Evolutionary conservation across 2,113 vertebrate species (phyloP), one percentile per base, ranked within the genome.

Genomic region (Chaetorhynchus papuensis): DNA sequence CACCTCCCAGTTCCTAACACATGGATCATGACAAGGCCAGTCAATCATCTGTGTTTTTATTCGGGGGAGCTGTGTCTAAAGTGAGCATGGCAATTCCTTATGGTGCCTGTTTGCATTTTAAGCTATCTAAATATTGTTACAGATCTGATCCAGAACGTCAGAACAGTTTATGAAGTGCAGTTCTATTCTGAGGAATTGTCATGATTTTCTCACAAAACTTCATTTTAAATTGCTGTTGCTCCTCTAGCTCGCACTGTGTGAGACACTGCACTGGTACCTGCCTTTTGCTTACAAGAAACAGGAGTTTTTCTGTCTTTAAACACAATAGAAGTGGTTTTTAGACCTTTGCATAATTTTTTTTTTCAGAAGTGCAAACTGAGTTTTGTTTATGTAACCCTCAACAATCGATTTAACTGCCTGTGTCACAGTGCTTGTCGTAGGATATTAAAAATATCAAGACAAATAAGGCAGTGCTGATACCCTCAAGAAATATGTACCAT

Each of bases 71-170:
- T 45, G 33, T 17, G 35, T n/a, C 66, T 83, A 1, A 83, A 86
- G 28, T 27, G 86, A 95, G 27, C 39, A 2, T 35, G 56, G 76
- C 87, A 68, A 81, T 83, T 68, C 49, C 44, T 87, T 68, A 14
- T 45, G 61, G 20, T 63, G 41, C 26, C 54, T 75, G 37, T 74
- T 69, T 80, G 66, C 60, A 56, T 86, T 90, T 77, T 41, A 26
- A 59, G 16, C 21, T 22, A 74, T 74, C 63, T 52, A 94, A 96
- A 94, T 95, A 88, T 80, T 95, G 79, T 83, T 83, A 77, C 35
- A 88, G 31, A 57, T 88, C 84, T 74, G 22, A 45, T 79, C 35
- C 59, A 86, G 59, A 47, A 2, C 54, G 53, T 79, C 69, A 70
- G 54, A 77, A 19, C 28, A 83, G 61, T 77, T 95, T 83, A 83